Evolutionary conservation across 1,140 invertebrate species (phyloP), one percentile per base, ranked within the genome.

Genomic region (Drosophila nigrodunni): DNA sequence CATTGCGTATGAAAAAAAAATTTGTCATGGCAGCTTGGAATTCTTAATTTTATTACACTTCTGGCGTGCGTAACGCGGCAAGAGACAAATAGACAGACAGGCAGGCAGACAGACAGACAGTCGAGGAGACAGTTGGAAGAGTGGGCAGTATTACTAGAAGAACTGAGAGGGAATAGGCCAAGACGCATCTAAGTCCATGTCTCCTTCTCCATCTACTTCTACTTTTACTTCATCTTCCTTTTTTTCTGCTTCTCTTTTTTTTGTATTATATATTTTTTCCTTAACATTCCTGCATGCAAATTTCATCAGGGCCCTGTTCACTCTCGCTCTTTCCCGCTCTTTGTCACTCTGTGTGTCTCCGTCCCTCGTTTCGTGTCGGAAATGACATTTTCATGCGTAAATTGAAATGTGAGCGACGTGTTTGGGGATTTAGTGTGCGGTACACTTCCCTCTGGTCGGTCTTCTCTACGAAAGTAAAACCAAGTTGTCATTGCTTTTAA

Each of bases 341-440:
- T 5, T 50, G 13, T 59, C 46, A 18, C 1, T 5, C 11, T 41
- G 13, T 39, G 2, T n/a, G 52, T 18, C 54, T 30, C 39, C 46
- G 25, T 69, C 30, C 43, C 18, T 50, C 34, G 43, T 64, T 52
- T 37, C 73, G 70, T 83, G 85, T 89, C 80, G 85, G 88, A 87
- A 90, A 90, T 91, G 88, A 83, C 87, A 90, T 90, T 90, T 90
- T 90, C 88, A 90, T 90, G 87, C 88, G 87, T 90, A 90, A 90
- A 90, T 90, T 90, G 87, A 90, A 90, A 90, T 91, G 87, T 87
- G 82, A 81, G 87, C 82, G 82, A 90, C 87, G 88, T 90, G 87
- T 88, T 88, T 89, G 85, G 85, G 85, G 85, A 89, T 89, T 30
- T 89, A 78, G 37, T 64, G 50, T 75, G 43, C 52, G 11, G 52